Evolutionary conservation across 2,113 vertebrate species (phyloP).

Genomic region (Sceloporus undulatus): DNA sequence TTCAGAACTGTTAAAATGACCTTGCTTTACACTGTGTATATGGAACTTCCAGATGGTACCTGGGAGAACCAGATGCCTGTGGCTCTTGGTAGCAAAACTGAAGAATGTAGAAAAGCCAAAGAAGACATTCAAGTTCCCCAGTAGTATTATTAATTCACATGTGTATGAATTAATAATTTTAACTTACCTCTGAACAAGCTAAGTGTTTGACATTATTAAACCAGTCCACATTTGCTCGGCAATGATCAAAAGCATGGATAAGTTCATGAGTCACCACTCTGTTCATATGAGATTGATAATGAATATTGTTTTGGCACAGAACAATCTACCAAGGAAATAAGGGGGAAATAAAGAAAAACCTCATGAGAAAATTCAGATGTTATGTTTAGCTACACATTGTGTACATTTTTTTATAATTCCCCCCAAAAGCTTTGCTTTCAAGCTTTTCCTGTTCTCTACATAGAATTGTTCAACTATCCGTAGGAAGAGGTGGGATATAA

Average conservation of each 20-base stretch:
- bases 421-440: neutral
- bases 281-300: conserved; percentile 92
- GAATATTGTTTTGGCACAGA: conserved; percentile 97
- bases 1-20: neutral
- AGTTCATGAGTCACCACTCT: conserved; percentile 94
- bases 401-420: neutral
- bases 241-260: conserved; percentile 96
- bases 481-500: too few species aligned
- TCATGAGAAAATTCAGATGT: neutral
- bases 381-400: neutral
- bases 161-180: neutral
- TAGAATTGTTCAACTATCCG: neutral
- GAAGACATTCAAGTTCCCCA: neutral
- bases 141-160: neutral
- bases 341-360: neutral
- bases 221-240: conserved; percentile 95
- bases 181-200: conserved; percentile 94
- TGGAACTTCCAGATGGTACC: neutral
- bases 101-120: neutral
- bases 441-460: neutral
- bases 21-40: neutral
- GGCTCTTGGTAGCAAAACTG: neutral
- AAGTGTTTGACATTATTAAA: conserved; percentile 91
- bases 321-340: conserved; percentile 85
- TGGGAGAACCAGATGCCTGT: neutral